These are phyloP conservation scores for Melanotaenia parkinsoni DNA, from an alignment of 2,797 vertebrate genomes.

Conservation along the genomic window DNA sequence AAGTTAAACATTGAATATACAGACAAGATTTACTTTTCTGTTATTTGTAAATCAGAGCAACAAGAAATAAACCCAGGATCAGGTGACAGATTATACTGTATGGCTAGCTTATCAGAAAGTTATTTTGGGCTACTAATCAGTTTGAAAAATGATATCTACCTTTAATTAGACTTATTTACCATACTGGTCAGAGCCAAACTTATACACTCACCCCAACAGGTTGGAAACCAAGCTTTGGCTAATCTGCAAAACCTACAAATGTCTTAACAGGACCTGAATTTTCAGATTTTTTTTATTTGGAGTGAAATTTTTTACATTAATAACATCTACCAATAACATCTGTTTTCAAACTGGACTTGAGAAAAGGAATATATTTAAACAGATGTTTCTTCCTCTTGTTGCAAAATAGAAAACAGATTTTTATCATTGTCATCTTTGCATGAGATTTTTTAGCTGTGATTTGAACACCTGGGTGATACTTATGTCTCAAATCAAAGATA, in stretches of 20 bases:
- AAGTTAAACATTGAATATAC: neutral
- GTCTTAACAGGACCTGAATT: neutral
- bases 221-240: neutral
- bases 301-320: neutral
- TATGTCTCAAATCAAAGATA: no score
- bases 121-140: neutral
- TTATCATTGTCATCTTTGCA: neutral
- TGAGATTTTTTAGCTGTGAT: neutral
- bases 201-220: neutral
- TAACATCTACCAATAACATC: no score
- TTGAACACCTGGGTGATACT: neutral
- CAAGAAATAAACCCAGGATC: neutral
- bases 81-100: neutral
- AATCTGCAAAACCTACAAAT: neutral
- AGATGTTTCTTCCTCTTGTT: neutral
- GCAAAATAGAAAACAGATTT: neutral
- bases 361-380: neutral
- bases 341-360: neutral
- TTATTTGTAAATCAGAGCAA: neutral
- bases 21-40: neutral
- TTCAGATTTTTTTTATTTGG: neutral
- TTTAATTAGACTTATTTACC: constrained; percentile 3
- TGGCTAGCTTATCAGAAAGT: neutral
- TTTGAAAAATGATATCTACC: neutral
- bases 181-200: constrained; percentile 1